These are phyloP conservation scores for Nesometra sesokonis DNA, from an alignment of 35 echinoderm and acorn worm species.

Conservation along the genomic window DNA sequence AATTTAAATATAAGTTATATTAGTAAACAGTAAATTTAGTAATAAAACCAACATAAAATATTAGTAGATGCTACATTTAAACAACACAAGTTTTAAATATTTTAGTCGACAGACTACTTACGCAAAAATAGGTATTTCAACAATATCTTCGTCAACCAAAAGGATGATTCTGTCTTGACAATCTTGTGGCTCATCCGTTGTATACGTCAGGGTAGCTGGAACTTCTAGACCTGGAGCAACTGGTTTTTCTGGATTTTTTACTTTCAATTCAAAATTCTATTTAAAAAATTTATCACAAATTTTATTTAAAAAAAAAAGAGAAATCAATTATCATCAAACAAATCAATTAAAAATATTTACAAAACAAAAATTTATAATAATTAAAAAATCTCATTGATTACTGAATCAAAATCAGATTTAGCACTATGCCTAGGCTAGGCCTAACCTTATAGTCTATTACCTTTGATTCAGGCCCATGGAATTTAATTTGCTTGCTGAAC, in stretches of 20 bases:
- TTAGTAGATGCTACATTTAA: no score
- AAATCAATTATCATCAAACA: background rate
- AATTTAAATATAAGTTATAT: no score
- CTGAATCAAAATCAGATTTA: no score
- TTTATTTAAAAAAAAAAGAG: background rate
- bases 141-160: slow-evolving; percentile 86
- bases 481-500: slow-evolving; percentile 81
- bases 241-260: slow-evolving; percentile 75
- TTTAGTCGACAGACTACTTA: slow-evolving; percentile 73
- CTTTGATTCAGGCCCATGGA: slow-evolving; percentile 69
- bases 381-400: no score
- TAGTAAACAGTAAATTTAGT: no score
- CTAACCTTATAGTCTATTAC: slow-evolving; percentile 26
- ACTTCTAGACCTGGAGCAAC: slow-evolving; percentile 85
- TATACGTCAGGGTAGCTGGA: slow-evolving; percentile 60
- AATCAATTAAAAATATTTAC: background rate
- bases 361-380: background rate
- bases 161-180: slow-evolving; percentile 92
- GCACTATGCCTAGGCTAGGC: slow-evolving; percentile 9
- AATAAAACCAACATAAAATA: no score
- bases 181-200: slow-evolving; percentile 65
- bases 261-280: slow-evolving; percentile 84
- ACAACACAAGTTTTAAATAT: no score
- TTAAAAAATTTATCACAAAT: background rate
- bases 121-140: slow-evolving; percentile 92